A percentile compares a stretch with the other conserved stretches of the same genome.
Conservation (phyloP, 1,140 invertebrate genomes). For the Achroia grisella region DNA sequence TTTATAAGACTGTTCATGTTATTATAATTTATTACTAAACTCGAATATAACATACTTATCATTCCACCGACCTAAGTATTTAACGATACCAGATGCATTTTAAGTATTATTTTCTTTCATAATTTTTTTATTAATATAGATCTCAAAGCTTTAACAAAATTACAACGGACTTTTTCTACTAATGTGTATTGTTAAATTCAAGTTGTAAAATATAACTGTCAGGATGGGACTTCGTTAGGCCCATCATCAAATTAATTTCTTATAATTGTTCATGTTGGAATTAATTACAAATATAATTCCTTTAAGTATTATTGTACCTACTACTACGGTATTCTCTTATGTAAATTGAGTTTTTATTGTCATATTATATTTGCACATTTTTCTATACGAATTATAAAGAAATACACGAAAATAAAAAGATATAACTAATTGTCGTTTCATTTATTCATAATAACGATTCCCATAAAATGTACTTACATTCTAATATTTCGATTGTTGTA, state of each 20-base stretch:
- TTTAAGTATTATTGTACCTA: constrained; percentile 37
- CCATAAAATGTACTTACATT: too few relatives aligned
- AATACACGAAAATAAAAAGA: constrained; percentile 58
- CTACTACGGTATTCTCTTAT: constrained; percentile 41
- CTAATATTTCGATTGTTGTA: too few relatives aligned
- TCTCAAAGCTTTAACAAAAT: constrained; percentile 36
- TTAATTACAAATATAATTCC: constrained; percentile 30
- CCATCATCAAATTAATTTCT: background rate
- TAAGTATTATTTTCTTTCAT: constrained; percentile 43
- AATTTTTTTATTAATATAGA: constrained; percentile 16
- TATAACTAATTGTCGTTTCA: constrained; percentile 17
- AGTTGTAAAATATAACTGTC: constrained; percentile 3
- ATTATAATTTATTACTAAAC: constrained; percentile 43
- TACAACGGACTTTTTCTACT: constrained; percentile 12
- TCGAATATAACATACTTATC: constrained; percentile 51
- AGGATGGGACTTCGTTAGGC: too few relatives aligned
- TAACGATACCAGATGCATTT: constrained; percentile 39
- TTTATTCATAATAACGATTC: too few relatives aligned
- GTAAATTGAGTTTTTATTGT: constrained; percentile 56
- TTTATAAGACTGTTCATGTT: constrained; percentile 60
- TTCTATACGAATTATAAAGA: constrained; percentile 63
- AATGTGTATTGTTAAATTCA: background rate
- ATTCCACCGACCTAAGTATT: constrained; percentile 66
- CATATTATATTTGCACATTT: constrained; percentile 63
- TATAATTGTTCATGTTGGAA: constrained; percentile 10